Evolutionary conservation across 2,797 vertebrate genomes (phyloP).

Genomic region (Kryptolebias ocellatus): DNA sequence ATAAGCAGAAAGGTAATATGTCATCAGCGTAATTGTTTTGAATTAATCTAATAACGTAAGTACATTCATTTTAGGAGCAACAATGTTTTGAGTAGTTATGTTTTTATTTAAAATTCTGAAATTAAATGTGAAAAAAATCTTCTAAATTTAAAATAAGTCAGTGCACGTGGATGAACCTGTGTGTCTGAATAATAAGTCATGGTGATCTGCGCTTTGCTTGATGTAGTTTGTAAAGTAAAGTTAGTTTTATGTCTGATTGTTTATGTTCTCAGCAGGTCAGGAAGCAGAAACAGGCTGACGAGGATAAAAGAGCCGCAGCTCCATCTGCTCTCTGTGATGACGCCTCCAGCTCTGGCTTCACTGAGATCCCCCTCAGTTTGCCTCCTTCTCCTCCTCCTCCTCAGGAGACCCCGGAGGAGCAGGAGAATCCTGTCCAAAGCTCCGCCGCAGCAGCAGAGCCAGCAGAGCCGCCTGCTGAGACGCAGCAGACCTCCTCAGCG

Average conservation of each 20-base stretch:
- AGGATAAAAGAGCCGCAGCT: conserved; percentile 52
- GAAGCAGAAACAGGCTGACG: conserved; percentile 71
- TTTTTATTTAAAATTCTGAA: neutral
- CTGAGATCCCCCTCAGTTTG: conserved; percentile 78
- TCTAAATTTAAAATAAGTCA: neutral
- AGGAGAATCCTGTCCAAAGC: conserved; percentile 15
- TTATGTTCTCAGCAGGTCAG: conserved; percentile 56
- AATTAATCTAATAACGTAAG: no score
- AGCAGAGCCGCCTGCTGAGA: conserved; percentile 36
- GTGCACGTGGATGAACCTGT: neutral
- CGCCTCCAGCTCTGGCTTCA: conserved; percentile 66
- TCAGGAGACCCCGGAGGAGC: conserved; percentile 46
- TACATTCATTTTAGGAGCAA: no score
- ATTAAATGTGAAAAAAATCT: neutral
- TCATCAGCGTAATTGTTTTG: no score
- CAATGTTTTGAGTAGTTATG: neutral
- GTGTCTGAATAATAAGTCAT: neutral
- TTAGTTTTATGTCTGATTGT: neutral
- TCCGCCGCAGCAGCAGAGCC: conserved; percentile 28
- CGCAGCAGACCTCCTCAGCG: conserved; percentile 35
- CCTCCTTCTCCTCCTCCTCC: conserved; percentile 27
- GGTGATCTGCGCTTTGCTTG: neutral
- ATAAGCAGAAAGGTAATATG: no score
- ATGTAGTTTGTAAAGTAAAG: neutral
- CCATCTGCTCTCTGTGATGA: conserved; percentile 48